These are phyloP conservation scores for Alentia gelatinosa DNA, from an alignment of 2,888 invertebrate genomes.

Conservation along the genomic window DNA sequence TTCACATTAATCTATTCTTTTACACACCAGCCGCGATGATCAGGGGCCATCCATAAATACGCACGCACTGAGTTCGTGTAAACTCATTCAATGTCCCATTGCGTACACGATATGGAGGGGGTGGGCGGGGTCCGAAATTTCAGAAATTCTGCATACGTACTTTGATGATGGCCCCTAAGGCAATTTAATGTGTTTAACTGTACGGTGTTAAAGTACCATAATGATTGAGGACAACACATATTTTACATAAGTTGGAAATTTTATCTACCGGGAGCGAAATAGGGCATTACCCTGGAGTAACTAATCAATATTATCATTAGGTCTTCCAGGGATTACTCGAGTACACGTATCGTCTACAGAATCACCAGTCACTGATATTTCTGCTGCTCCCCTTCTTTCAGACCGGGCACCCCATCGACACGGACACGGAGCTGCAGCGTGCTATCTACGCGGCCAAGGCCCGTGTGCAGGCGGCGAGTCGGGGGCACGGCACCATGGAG, in stretches of 20 bases:
- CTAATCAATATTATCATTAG: background rate
- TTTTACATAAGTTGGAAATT: background rate
- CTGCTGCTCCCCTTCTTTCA: background rate
- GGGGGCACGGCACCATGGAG: slow-evolving; percentile 57
- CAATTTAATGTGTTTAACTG: too few species aligned
- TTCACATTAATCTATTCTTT: too few species aligned
- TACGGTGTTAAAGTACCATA: background rate
- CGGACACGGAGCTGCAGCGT: slow-evolving; percentile 74
- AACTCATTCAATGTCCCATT: too few species aligned
- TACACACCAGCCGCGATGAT: too few species aligned
- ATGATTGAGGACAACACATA: background rate
- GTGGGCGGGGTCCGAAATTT: too few species aligned
- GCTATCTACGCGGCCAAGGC: slow-evolving; percentile 64
- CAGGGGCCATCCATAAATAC: too few species aligned
- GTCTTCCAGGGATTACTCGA: background rate
- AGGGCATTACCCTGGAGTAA: background rate
- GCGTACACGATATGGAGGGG: too few species aligned
- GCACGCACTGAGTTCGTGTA: too few species aligned
- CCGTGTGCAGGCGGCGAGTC: background rate
- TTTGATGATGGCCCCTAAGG: too few species aligned
- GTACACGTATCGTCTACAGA: background rate
- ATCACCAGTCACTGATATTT: background rate
- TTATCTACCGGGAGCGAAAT: background rate
- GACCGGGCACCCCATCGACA: slow-evolving; percentile 71
- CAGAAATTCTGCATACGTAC: too few species aligned